phyloP scores from a whole-genome alignment of 30 jellyfish, hydroid and myxozoan genomes.

The Cassiopea andromeda region DNA sequence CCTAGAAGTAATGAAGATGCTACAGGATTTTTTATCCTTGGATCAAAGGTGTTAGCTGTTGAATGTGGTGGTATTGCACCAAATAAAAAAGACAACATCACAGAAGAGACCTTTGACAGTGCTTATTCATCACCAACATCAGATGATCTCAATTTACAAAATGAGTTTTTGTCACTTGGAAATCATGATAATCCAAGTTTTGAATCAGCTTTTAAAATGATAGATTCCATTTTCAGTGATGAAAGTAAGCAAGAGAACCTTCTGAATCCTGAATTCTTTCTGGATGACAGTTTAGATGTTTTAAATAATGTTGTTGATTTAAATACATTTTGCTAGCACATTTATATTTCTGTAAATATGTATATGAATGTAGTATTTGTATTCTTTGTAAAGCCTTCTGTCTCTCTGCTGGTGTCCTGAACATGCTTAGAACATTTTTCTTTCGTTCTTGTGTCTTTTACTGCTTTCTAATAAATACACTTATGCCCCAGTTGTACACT shows the following conservation, averaged over 20 bases:
- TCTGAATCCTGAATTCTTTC: not conserved
- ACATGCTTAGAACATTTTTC: too few relatives aligned
- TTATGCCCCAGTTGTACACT: too few relatives aligned
- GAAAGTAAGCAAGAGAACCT: not conserved
- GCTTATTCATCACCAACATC: conserved; percentile 52
- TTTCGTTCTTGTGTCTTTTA: too few relatives aligned
- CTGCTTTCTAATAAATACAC: too few relatives aligned
- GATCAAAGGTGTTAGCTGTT: not conserved
- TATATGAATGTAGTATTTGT: not conserved
- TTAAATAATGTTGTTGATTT: conserved; percentile 46
- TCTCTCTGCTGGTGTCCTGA: not conserved
- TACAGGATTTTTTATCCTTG: conserved; percentile 4
- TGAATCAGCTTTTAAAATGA: conserved; percentile 2
- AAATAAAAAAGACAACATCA: not conserved
- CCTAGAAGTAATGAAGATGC: not conserved
- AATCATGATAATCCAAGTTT: not conserved
- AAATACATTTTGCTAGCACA: not conserved
- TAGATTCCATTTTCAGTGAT: conserved; percentile 15
- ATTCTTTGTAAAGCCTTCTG: not conserved
- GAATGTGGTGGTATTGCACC: not conserved
- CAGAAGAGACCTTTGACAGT: conserved; percentile 6
- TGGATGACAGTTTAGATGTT: not conserved
- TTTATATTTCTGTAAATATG: not conserved
- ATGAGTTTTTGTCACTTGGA: not conserved
- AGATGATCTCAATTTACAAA: conserved; percentile 1